phyloP scores from a whole-genome alignment of 2,888 invertebrate species.

The Zelleria hepariella region DNA sequence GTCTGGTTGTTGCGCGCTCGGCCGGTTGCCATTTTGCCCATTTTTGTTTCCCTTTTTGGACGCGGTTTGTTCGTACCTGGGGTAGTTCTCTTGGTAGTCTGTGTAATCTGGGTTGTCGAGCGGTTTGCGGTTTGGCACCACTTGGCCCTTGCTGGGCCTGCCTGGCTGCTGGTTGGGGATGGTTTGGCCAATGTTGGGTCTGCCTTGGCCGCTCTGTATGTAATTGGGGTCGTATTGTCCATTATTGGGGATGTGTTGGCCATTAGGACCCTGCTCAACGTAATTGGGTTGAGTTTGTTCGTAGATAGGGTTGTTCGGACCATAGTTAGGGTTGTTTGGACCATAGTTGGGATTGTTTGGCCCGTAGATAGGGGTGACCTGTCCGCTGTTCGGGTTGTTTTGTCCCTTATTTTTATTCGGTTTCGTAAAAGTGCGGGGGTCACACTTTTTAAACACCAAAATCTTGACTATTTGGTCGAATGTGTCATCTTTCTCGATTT shows the following conservation, averaged over 20 bases:
- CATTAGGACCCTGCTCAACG: no score
- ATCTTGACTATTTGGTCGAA: background rate
- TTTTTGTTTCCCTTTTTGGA: background rate
- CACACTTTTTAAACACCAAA: background rate
- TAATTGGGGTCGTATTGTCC: no score
- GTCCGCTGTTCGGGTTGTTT: background rate
- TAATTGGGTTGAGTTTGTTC: background rate
- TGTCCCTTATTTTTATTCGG: background rate
- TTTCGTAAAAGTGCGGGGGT: background rate
- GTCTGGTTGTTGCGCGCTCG: no score
- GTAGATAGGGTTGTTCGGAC: background rate
- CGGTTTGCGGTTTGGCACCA: background rate
- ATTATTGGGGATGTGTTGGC: no score
- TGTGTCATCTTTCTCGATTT: background rate
- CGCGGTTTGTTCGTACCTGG: background rate
- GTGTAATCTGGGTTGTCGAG: background rate
- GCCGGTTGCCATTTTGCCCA: background rate
- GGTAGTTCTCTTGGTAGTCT: background rate
- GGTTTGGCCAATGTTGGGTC: background rate
- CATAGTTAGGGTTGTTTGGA: background rate
- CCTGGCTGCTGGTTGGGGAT: background rate
- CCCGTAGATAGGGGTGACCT: background rate
- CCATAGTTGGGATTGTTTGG: background rate
- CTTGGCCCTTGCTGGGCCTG: background rate
- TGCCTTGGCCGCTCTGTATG: no score